phyloP scores from a whole-genome alignment of 1,140 invertebrate genomes.

The Drosophila persimilis region DNA sequence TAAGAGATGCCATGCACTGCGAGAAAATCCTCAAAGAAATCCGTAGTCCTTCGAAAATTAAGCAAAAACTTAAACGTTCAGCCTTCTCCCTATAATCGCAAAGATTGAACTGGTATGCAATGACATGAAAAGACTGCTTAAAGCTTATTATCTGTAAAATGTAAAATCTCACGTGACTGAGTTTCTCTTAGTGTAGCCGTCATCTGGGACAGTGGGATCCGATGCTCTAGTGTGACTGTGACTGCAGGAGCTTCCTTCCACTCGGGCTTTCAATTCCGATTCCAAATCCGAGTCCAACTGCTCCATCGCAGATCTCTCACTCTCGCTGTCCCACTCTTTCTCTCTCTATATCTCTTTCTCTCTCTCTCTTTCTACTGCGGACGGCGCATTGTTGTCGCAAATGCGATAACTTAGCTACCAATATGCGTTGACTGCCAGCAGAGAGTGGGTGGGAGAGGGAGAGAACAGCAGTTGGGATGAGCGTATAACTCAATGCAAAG shows the following conservation, averaged over 20 bases:
- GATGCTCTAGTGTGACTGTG: constrained; percentile 24
- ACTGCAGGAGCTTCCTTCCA: constrained; percentile 3
- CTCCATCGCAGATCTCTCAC: constrained; percentile 35
- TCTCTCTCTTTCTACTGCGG: constrained; percentile 14
- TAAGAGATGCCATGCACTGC: constrained; percentile 66
- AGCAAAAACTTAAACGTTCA: not conserved
- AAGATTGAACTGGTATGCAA: too few species aligned
- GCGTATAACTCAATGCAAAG: constrained; percentile 26
- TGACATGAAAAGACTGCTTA: too few species aligned
- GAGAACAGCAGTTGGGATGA: constrained; percentile 15
- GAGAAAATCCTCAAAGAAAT: not conserved
- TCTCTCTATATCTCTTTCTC: too few species aligned
- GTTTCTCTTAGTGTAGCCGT: constrained; percentile 9
- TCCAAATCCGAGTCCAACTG: constrained; percentile 40
- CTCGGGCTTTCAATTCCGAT: constrained; percentile 40
- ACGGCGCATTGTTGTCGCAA: constrained; percentile 79
- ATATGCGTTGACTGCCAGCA: constrained; percentile 76
- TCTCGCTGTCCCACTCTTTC: not conserved
- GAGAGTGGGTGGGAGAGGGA: not conserved
- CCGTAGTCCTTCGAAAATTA: not conserved
- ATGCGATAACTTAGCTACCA: constrained; percentile 82
- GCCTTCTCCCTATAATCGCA: too few species aligned
- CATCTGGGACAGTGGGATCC: constrained; percentile 13
- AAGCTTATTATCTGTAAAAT: too few species aligned
- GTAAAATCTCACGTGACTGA: too few species aligned